Base-by-base conservation (phyloP, 2,113 vertebrate species). In the Ciconia maguari region DNA sequence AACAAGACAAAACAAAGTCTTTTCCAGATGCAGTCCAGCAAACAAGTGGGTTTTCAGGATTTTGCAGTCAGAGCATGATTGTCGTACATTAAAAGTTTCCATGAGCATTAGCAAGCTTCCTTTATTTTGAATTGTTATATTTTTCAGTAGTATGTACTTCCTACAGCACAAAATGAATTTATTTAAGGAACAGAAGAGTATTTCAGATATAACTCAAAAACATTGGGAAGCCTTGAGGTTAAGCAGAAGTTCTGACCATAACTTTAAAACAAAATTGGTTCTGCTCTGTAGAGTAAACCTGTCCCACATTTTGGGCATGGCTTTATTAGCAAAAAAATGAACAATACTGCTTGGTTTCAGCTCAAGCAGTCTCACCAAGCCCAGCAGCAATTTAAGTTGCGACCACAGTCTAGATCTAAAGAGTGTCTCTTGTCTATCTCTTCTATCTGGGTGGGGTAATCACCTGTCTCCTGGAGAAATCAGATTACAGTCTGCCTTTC, bases 301-400 rank as follows among this genome's bases (percentile, higher is more conserved):
- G 29, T 41, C 64, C 84, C 51, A 49, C 41, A 83, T 51, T 94
- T 46, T 4, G n/a, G 44, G 22, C 30, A 51, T 34, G 5, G 38
- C n/a, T 94, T 95, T 93, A 90, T 83, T 57, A 95, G 60, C 54
- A 91, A 94, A 95, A 58, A 91, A 93, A 83, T 95, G 30, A 90
- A 80, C 66, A 77, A 72, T 48, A 54, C 27, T 13, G 12, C 17
- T 79, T 4, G 36, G 70, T 97, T 94, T 91, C 93, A 93, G 62
- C 49, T 91, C 57, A 89, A 58, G 70, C 46, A 87, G 78, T 26
- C 84, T 42, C 46, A 95, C 10, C 54, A 93, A 94, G 78, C 74
- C 84, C 75, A 89, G 65, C 12, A 93, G 87, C 49, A 96, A 94
- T 91, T 91, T 70, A 65, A 94, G 41, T 83, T 97, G 57, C 60